These are phyloP conservation scores for Atherinomorus stipes DNA, from an alignment of 2,113 vertebrate species.

Conservation along the genomic window DNA sequence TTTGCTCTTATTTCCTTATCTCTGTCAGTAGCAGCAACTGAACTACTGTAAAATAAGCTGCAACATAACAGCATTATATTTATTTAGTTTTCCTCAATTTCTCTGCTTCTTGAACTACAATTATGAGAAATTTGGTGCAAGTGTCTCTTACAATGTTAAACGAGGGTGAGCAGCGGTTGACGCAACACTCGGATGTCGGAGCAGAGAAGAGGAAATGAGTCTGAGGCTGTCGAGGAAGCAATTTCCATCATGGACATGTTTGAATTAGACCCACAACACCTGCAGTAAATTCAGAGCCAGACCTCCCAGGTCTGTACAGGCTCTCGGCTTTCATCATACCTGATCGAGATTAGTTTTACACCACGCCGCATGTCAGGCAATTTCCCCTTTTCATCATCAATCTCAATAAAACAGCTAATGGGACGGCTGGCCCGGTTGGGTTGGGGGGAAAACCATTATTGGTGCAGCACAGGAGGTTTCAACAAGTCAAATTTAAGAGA, in stretches of 20 bases:
- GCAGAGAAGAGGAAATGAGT: conserved; percentile 48
- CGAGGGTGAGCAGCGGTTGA: conserved; percentile 14
- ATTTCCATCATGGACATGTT: conserved; percentile 50
- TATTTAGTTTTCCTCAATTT: conserved; percentile 25
- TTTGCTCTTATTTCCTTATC: conserved; percentile 43
- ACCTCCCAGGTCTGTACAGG: not conserved
- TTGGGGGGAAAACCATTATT: conserved; percentile 13
- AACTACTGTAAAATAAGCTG: conserved; percentile 7
- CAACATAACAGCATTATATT: conserved; percentile 13
- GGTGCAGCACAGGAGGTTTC: not conserved
- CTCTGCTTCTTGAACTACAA: conserved; percentile 9
- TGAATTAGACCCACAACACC: conserved; percentile 52
- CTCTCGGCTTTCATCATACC: conserved; percentile 23
- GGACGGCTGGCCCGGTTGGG: conserved; percentile 42
- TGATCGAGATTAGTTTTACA: conserved; percentile 40
- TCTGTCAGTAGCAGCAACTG: too few relatives aligned
- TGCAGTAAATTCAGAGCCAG: conserved; percentile 53
- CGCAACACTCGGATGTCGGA: conserved; percentile 20
- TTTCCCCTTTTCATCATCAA: conserved; percentile 54
- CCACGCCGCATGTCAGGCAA: conserved; percentile 18
- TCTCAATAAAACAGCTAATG: conserved; percentile 41
- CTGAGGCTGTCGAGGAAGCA: conserved; percentile 37
- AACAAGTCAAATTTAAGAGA: not conserved
- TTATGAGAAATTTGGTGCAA: conserved; percentile 12
- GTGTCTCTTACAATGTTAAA: conserved; percentile 9